Conservation (phyloP, 2,797 vertebrate genomes). For the Phyllotis vaccarum region DNA sequence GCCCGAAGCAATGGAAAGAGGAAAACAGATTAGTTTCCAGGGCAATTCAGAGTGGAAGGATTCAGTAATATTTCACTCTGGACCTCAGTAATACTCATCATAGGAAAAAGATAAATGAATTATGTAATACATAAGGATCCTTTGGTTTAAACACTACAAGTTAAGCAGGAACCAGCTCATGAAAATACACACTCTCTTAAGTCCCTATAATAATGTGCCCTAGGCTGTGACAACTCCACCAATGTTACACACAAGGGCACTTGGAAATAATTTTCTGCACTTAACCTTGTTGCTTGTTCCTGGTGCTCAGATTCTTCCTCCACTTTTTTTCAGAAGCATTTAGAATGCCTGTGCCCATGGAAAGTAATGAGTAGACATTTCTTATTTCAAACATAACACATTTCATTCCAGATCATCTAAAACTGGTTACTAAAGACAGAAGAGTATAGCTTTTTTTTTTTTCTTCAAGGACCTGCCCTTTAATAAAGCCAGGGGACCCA, state of each 20-base stretch:
- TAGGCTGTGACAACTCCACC: background rate
- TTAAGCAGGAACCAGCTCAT: background rate
- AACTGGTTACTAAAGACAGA: background rate
- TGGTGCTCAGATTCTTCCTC: background rate
- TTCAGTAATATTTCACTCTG: background rate
- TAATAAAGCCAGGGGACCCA: background rate
- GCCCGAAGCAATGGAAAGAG: background rate
- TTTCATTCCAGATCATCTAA: background rate
- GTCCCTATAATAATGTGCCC: background rate
- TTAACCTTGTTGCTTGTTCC: background rate
- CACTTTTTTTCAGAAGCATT: background rate
- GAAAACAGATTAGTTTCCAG: background rate
- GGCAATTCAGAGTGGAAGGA: background rate
- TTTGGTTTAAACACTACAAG: slow-evolving; percentile 6
- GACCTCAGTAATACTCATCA: background rate
- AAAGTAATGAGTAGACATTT: background rate
- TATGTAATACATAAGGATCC: background rate
- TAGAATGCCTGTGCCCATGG: background rate
- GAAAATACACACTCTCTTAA: background rate
- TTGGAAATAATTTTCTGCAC: background rate
- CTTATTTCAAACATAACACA: background rate
- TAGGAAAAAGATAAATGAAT: background rate
- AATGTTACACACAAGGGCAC: background rate
- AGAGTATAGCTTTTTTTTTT: background rate
- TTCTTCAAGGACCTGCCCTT: background rate